Evolutionary conservation across 2,888 invertebrate species (phyloP), one percentile per base, ranked within the genome.

Genomic region (Noctua janthe): DNA sequence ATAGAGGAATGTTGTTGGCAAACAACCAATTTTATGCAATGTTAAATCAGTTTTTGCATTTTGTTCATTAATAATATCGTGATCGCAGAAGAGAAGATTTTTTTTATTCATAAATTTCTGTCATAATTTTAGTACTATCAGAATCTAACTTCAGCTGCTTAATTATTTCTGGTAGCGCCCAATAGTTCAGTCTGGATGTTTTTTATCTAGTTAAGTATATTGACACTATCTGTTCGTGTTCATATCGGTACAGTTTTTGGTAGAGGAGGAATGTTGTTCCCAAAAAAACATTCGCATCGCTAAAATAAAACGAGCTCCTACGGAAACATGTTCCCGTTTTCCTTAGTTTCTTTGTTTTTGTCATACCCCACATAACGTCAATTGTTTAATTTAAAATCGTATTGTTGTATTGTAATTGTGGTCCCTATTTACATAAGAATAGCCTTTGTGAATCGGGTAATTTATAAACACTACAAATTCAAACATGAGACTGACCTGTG

Each of bases 351-450:
- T 87, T 81, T 82, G 78, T 79, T 82, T 81, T 76, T 88, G 76
- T 79, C 86, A 88, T 85, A 86, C 62, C 62, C 76, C 77, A 86
- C 77, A 82, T 85, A 85, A 89, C 78, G 81, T 88, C 86, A 87
- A 88, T 88, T 85, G 81, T 89, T 88, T 88, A 88, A 90, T 90
- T 87, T 88, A 81, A 90, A 90, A 89, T 85, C 82, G 81, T 83
- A 90, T 89, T 90, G 85, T 90, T 89, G 79, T 81, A 89, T 89
- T 88, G 83, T 90, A 89, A 87, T 90, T 88, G 78, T 83, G 66
- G 67, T 73, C 59, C 70, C 71, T 82, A 89, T 90, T 84, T 89
- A 85, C 74, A 89, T 89, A 85, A 90, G 85, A 89, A 89, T 87
- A 76, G 90, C 73, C 87, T 88, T 89, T 89, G 90, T 88, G 80